Evolutionary conservation across 2,888 invertebrate species (phyloP).

Genomic region (Rhogogaster chlorosoma): DNA sequence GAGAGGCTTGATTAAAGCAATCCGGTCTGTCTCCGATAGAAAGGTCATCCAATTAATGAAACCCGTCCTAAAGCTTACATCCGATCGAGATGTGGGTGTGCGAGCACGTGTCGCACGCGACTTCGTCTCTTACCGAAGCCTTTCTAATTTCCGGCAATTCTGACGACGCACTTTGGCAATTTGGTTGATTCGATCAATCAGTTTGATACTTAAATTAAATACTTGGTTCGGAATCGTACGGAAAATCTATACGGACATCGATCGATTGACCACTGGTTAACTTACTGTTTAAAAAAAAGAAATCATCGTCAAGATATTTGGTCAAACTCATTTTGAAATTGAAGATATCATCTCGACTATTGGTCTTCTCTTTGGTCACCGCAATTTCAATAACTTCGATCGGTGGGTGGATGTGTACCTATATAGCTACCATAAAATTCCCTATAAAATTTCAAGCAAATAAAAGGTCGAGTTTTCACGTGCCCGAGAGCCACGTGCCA

Average conservation of each 20-base stretch:
- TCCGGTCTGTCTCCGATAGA: neutral
- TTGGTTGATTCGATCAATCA: neutral
- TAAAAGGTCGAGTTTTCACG: neutral
- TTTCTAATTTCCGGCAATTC: neutral
- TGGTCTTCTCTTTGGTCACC: neutral
- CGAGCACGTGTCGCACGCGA: constrained; percentile 17
- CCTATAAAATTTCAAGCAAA: neutral
- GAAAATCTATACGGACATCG: neutral
- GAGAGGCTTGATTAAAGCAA: neutral
- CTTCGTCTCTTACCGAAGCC: neutral
- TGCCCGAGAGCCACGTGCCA: neutral
- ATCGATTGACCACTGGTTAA: neutral
- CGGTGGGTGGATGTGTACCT: neutral
- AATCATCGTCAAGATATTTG: neutral
- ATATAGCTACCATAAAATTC: neutral
- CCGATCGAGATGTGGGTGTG: neutral
- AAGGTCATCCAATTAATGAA: neutral
- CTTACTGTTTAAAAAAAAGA: neutral
- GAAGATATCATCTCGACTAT: neutral
- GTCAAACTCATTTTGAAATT: neutral
- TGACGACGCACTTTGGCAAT: neutral
- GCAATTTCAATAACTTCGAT: neutral
- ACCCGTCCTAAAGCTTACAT: neutral
- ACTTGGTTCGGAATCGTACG: neutral
- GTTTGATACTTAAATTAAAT: neutral